A percentile compares a stretch with the other conserved stretches of the same genome.
phyloP scores from a whole-genome alignment of 2,113 vertebrate genomes.

The Corythornis madagascariensis region DNA sequence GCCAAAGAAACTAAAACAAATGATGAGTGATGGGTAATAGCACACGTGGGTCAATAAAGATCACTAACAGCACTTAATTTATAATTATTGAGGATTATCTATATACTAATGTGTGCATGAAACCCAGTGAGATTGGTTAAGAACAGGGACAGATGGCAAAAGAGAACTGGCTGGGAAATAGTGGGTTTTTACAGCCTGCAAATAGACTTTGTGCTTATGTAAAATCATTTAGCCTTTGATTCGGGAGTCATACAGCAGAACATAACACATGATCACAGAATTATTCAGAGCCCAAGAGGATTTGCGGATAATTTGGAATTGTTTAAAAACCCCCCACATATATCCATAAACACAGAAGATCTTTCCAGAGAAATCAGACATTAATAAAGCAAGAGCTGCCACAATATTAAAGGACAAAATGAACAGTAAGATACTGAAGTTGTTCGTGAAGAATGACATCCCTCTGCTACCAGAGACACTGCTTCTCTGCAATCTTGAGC shows the following conservation, averaged over 20 bases:
- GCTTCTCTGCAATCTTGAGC: neutral
- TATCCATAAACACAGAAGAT: neutral
- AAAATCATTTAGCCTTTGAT: constrained; percentile 54
- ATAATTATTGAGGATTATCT: neutral
- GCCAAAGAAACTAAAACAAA: neutral
- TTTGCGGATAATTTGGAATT: neutral
- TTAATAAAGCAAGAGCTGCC: neutral
- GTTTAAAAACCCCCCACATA: neutral
- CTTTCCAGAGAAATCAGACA: neutral
- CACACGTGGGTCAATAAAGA: neutral
- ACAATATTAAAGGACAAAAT: neutral
- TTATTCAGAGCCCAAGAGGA: constrained; percentile 11
- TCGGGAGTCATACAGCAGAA: constrained; percentile 33
- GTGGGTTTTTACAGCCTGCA: constrained; percentile 52
- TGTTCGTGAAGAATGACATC: neutral
- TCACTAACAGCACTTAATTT: neutral
- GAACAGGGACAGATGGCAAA: constrained; percentile 59
- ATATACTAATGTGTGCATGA: neutral
- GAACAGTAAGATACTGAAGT: neutral
- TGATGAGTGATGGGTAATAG: neutral
- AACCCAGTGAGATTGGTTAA: neutral
- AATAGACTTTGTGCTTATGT: constrained; percentile 46
- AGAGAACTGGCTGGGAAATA: constrained; percentile 31
- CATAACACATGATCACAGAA: constrained; percentile 26
- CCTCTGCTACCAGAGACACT: neutral